phyloP scores from a whole-genome alignment of 1,140 invertebrate genomes.

The Octopus bimaculoides region DNA sequence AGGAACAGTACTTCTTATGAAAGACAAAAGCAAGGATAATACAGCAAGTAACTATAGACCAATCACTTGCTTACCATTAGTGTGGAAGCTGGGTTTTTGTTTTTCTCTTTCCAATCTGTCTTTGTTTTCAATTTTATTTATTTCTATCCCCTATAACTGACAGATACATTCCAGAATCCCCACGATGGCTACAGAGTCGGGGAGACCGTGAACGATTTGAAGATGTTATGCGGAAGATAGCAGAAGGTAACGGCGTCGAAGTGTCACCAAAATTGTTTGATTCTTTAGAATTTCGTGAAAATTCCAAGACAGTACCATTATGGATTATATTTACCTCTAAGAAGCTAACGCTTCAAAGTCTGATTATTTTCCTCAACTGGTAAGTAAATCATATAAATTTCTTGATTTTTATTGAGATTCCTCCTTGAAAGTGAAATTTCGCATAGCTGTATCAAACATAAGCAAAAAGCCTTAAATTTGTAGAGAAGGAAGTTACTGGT shows the following conservation, averaged over 20 bases:
- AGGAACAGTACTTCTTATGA: too few species aligned
- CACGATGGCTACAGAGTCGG: constrained; percentile 37
- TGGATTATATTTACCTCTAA: constrained; percentile 44
- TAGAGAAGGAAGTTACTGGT: too few species aligned
- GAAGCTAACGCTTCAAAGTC: constrained; percentile 19
- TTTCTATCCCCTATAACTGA: not conserved
- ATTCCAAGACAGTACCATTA: constrained; percentile 55
- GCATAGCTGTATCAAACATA: too few species aligned
- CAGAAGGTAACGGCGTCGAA: constrained; percentile 31
- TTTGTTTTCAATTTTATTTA: not conserved
- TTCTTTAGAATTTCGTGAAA: not conserved
- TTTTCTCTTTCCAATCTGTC: not conserved
- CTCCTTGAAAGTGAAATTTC: too few species aligned
- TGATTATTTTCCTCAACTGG: constrained; percentile 33
- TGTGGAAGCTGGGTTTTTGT: too few species aligned
- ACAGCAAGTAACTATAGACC: too few species aligned
- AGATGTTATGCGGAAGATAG: constrained; percentile 27
- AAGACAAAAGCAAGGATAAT: too few species aligned
- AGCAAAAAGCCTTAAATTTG: too few species aligned
- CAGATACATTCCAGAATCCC: constrained; percentile 37
- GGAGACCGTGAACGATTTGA: constrained; percentile 30
- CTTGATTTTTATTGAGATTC: too few species aligned
- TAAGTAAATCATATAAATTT: constrained; percentile 12
- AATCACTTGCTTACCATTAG: too few species aligned
- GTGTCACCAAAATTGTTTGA: constrained; percentile 26